These are phyloP conservation scores for Ischnus inquisitorius DNA, from an alignment of 2,888 invertebrate species.

Conservation along the genomic window DNA sequence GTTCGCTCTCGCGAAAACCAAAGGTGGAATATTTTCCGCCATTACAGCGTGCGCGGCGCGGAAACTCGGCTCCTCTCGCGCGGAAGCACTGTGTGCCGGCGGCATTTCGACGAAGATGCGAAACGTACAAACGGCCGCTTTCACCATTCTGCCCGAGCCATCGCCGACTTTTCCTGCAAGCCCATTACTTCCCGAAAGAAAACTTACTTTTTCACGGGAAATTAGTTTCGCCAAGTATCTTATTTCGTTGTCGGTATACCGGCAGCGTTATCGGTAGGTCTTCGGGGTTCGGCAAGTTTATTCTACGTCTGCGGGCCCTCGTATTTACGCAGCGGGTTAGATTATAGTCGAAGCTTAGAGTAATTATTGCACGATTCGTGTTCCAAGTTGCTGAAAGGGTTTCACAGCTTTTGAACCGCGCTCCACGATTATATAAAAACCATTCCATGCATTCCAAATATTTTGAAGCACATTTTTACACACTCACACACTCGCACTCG, in stretches of 20 bases:
- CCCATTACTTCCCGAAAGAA: constrained; percentile 76
- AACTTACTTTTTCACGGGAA: constrained; percentile 79
- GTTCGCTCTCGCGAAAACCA: constrained; percentile 49
- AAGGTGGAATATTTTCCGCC: constrained; percentile 72
- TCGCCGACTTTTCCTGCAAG: constrained; percentile 54
- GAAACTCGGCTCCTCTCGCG: constrained; percentile 46
- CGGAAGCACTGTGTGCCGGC: constrained; percentile 46
- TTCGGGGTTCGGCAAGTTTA: constrained; percentile 4
- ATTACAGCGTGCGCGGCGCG: constrained; percentile 60
- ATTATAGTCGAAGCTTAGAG: neutral
- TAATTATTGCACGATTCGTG: neutral
- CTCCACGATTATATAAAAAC: no score
- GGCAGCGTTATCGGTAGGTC: constrained; percentile 22
- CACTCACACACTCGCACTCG: no score
- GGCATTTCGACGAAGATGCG: constrained; percentile 50
- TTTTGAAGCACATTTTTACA: no score
- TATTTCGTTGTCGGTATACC: constrained; percentile 73
- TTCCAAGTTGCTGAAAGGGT: neutral
- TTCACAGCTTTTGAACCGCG: no score
- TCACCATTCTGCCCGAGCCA: neutral
- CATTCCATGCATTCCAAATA: no score
- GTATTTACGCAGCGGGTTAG: neutral
- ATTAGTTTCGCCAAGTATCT: constrained; percentile 80
- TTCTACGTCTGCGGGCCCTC: constrained; percentile 11
- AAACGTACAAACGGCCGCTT: constrained; percentile 56